These are phyloP conservation scores for Gadus macrocephalus DNA, from an alignment of 2,113 vertebrate genomes.

Conservation along the genomic window DNA sequence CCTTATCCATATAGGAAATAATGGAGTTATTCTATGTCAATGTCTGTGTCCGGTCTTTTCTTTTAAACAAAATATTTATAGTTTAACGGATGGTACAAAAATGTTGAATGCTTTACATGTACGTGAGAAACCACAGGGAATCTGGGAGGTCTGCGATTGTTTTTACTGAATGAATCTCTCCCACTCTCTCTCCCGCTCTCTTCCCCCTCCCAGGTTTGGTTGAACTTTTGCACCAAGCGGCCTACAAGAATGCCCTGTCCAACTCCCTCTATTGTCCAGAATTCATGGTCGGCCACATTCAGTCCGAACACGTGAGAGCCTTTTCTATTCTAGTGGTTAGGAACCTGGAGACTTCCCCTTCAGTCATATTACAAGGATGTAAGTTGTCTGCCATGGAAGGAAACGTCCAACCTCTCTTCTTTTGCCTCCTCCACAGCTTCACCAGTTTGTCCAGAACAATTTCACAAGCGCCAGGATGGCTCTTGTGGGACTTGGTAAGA, in stretches of 20 bases:
- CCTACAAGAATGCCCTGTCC: constrained; percentile 85
- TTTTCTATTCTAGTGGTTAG: not conserved
- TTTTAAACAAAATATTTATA: too few relatives aligned
- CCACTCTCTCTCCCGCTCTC: too few relatives aligned
- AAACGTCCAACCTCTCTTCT: not conserved
- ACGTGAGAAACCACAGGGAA: too few relatives aligned
- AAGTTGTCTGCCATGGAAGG: too few relatives aligned
- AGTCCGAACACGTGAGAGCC: constrained; percentile 82
- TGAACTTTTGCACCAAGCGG: constrained; percentile 84
- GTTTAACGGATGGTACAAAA: too few relatives aligned
- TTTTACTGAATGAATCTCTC: too few relatives aligned
- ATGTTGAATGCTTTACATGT: too few relatives aligned
- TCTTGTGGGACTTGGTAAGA: constrained; percentile 89
- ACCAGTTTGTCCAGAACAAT: constrained; percentile 72
- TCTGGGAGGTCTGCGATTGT: too few relatives aligned
- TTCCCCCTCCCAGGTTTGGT: constrained; percentile 72
- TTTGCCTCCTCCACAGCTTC: constrained; percentile 51
- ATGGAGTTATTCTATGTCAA: too few relatives aligned
- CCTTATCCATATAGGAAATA: too few relatives aligned
- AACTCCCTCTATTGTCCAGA: constrained; percentile 94
- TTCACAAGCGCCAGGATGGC: constrained; percentile 92
- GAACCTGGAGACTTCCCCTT: not conserved
- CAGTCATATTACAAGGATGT: too few relatives aligned
- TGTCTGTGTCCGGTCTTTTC: too few relatives aligned
- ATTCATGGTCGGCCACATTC: constrained; percentile 82